Evolutionary conservation across 1,140 invertebrate species (phyloP).

Genomic region (Leptinotarsa texana): DNA sequence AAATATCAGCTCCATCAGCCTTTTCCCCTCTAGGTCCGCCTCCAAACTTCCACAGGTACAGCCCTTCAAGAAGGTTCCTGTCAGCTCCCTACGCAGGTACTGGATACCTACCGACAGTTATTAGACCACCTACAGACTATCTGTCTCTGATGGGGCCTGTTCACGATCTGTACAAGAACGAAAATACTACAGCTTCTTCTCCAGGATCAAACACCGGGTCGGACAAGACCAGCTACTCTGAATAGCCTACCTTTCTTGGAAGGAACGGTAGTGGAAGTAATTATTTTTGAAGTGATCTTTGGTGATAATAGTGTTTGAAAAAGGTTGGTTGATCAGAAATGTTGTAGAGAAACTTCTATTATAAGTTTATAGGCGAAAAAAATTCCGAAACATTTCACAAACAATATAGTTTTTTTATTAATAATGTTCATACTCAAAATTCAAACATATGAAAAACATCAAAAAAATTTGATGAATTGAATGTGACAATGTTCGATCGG

Average conservation of each 20-base stretch:
- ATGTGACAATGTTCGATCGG: too few species aligned
- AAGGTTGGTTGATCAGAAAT: background rate
- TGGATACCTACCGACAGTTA: conserved; percentile 77
- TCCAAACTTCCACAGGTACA: conserved; percentile 62
- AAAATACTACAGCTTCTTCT: conserved; percentile 56
- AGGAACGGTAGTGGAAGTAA: background rate
- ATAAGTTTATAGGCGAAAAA: too few species aligned
- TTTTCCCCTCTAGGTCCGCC: conserved; percentile 73
- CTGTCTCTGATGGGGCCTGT: conserved; percentile 46
- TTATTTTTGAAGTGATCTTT: conserved; percentile 10
- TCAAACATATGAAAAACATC: too few species aligned
- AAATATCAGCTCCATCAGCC: conserved; percentile 63
- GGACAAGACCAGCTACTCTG: conserved; percentile 58
- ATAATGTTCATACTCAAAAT: too few species aligned
- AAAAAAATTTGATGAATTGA: too few species aligned
- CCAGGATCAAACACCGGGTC: conserved; percentile 56
- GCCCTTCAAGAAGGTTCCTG: conserved; percentile 69
- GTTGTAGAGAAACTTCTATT: background rate
- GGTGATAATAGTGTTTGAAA: background rate
- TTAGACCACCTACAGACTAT: conserved; percentile 63
- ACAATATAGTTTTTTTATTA: too few species aligned
- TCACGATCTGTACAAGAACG: conserved; percentile 53
- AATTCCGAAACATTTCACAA: too few species aligned
- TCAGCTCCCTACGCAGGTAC: conserved; percentile 79
- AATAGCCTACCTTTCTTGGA: conserved; percentile 46